These are phyloP conservation scores for Pseudococcus longispinus DNA, from an alignment of 2,888 invertebrate species.

Conservation along the genomic window DNA sequence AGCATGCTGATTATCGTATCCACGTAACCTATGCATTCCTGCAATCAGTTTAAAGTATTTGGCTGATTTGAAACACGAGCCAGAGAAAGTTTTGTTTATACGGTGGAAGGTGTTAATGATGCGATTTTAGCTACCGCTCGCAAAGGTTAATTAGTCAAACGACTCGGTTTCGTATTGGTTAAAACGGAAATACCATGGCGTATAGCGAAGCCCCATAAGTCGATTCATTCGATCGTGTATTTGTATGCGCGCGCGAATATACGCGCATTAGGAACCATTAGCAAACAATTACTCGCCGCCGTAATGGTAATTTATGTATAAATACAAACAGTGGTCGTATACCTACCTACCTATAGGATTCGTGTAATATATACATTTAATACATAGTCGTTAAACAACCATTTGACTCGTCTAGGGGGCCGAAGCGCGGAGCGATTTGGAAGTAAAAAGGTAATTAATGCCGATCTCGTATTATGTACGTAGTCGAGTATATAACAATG, in stretches of 20 bases:
- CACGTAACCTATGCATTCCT: not conserved
- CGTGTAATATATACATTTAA: not conserved
- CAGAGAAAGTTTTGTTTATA: not conserved
- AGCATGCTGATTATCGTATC: not conserved
- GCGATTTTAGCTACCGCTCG: not conserved
- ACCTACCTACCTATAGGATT: not conserved
- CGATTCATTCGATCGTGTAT: not conserved
- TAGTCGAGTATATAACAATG: not conserved
- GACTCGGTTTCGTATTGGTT: not conserved
- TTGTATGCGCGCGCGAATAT: not conserved
- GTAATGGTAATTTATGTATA: slow-evolving; percentile 18
- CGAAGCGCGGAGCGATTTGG: not conserved
- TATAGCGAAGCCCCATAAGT: not conserved
- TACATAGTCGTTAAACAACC: slow-evolving; percentile 6
- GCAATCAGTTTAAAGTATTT: not conserved
- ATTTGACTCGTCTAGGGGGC: not conserved
- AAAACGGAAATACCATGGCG: not conserved
- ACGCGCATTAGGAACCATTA: slow-evolving; percentile 19
- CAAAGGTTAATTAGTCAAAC: not conserved
- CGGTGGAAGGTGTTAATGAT: not conserved
- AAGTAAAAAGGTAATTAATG: not conserved
- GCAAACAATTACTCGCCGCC: not conserved
- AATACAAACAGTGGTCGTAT: not conserved
- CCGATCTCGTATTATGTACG: not conserved
- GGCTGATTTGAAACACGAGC: not conserved